Conservation (phyloP, 1,140 invertebrate genomes). For the Tyrophagus putrescentiae region DNA sequence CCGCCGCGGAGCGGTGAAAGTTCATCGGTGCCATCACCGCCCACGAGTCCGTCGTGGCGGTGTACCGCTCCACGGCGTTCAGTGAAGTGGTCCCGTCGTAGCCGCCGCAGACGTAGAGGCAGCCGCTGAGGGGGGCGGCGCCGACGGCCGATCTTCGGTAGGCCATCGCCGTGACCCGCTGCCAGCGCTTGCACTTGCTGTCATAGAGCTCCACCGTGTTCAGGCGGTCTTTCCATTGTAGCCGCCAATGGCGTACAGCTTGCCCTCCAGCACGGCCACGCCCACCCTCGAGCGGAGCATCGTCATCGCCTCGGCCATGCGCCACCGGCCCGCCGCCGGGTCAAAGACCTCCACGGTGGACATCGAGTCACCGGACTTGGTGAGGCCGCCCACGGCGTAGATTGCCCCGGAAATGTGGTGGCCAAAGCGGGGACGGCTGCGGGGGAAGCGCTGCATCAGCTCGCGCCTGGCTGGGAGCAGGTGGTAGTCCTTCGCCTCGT, state of each 20-base stretch:
- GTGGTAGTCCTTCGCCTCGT: conserved; percentile 68
- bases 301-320: conserved; percentile 64
- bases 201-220: conserved; percentile 78
- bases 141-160: conserved; percentile 71
- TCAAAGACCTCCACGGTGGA: conserved; percentile 75
- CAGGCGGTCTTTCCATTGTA: conserved; percentile 68
- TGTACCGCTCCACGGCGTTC: conserved; percentile 67
- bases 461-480: conserved; percentile 63
- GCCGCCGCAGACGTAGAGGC: conserved; percentile 70
- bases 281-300: conserved; percentile 67
- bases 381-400: conserved; percentile 71
- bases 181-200: conserved; percentile 55
- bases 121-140: conserved; percentile 58
- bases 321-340: conserved; percentile 54
- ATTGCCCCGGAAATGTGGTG: conserved; percentile 58
- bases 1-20: conserved; percentile 73
- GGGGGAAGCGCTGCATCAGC: conserved; percentile 56
- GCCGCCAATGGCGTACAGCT: conserved; percentile 42
- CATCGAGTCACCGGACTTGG: conserved; percentile 57
- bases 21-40: conserved; percentile 60
- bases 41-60: conserved; percentile 58
- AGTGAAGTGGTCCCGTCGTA: conserved; percentile 72
- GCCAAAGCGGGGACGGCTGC: conserved; percentile 56
- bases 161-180: conserved; percentile 60
- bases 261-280: conserved; percentile 58